Conservation (phyloP, 64 coral and sea anemone species). For the Anthopleura sola region DNA sequence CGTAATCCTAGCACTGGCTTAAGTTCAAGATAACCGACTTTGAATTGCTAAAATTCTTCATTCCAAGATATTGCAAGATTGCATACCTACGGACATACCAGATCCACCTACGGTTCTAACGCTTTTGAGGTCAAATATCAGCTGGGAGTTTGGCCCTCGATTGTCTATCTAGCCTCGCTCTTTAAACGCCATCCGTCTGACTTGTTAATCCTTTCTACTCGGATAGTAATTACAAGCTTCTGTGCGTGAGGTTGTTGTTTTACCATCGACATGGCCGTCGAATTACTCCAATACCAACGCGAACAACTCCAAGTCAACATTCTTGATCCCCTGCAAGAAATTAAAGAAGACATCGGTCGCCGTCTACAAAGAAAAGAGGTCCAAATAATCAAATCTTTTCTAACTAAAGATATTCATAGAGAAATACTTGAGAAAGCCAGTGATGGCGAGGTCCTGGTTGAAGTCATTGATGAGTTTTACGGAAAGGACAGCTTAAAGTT, state of each 20-base stretch:
- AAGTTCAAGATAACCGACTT: neutral
- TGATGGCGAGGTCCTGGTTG: constrained; percentile 54
- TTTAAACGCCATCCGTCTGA: neutral
- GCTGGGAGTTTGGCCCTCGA: neutral
- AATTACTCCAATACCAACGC: constrained; percentile 49
- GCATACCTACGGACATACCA: neutral
- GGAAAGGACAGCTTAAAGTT: constrained; percentile 71
- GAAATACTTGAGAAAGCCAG: constrained; percentile 49
- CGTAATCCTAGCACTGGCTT: no score
- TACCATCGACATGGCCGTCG: neutral
- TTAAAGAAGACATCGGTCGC: constrained; percentile 56
- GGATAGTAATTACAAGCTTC: neutral
- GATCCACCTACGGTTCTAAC: neutral
- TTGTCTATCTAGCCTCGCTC: no score
- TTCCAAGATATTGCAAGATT: neutral
- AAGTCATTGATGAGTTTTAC: constrained; percentile 59
- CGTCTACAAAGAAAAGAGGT: constrained; percentile 59
- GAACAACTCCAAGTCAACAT: constrained; percentile 53
- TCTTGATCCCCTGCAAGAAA: constrained; percentile 58
- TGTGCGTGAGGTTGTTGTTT: neutral
- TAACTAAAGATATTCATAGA: constrained; percentile 50
- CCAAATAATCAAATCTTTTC: constrained; percentile 37
- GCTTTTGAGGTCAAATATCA: neutral
- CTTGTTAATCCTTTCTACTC: neutral
- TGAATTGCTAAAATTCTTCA: neutral